These are phyloP conservation scores for Pseudomyrmex dendroicus DNA, from an alignment of 1,140 invertebrate species.

Conservation along the genomic window DNA sequence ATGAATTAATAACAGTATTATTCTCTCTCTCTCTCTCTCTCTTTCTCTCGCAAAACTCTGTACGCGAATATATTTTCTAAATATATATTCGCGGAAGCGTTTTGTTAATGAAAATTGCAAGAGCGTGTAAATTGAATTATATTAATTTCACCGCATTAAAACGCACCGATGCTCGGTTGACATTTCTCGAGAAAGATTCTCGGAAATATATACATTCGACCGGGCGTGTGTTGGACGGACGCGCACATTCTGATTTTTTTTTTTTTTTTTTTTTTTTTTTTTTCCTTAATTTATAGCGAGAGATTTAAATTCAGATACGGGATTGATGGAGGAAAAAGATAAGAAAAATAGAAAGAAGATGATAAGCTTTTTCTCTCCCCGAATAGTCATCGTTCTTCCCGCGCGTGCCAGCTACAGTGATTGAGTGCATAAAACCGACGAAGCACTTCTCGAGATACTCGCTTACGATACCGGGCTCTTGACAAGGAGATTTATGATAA, in stretches of 20 bases:
- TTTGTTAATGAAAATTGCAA: neutral
- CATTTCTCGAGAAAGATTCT: neutral
- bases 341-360: conserved; percentile 36
- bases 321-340: conserved; percentile 45
- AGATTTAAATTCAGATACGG: conserved; percentile 17
- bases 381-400: conserved; percentile 57
- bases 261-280: too few relatives aligned
- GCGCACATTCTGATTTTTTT: neutral
- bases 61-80: neutral
- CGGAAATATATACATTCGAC: neutral
- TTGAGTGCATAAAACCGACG: conserved; percentile 51
- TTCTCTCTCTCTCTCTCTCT: too few relatives aligned
- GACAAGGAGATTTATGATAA: conserved; percentile 54
- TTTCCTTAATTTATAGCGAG: neutral
- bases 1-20: neutral
- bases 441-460: conserved; percentile 28
- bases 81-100: neutral
- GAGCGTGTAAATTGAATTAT: neutral
- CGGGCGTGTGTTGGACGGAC: too few relatives aligned
- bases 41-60: too few relatives aligned
- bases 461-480: conserved; percentile 7
- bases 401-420: conserved; percentile 20
- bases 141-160: neutral
- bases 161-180: neutral
- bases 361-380: neutral